Evolutionary conservation across 1,140 invertebrate genomes (phyloP).

Genomic region (Bombyx mandarina): DNA sequence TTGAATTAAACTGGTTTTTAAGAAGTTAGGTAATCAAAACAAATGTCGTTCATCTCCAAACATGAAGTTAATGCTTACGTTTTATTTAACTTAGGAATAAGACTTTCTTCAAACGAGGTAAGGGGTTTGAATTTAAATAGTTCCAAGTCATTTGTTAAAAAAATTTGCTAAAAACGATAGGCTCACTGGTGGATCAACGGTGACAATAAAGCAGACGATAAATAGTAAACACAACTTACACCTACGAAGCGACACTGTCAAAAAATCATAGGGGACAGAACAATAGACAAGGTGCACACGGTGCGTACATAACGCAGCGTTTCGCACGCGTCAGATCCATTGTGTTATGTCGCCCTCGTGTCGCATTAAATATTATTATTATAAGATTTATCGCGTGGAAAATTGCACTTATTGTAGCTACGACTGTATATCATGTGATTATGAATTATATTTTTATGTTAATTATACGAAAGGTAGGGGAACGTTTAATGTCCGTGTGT

Average conservation of each 20-base stretch:
- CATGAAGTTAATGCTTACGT: too few relatives aligned
- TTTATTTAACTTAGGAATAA: too few relatives aligned
- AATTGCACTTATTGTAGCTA: slow-evolving; percentile 57
- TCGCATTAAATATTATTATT: slow-evolving; percentile 57
- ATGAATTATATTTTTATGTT: slow-evolving; percentile 61
- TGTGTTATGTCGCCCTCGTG: slow-evolving; percentile 27
- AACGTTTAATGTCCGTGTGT: slow-evolving; percentile 9
- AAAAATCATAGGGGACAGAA: slow-evolving; percentile 16
- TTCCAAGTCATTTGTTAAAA: too few relatives aligned
- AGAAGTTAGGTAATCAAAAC: too few relatives aligned
- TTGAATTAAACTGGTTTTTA: too few relatives aligned
- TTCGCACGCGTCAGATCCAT: slow-evolving; percentile 37
- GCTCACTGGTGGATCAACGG: too few relatives aligned
- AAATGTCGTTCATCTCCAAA: too few relatives aligned
- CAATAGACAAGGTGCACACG: slow-evolving; percentile 46
- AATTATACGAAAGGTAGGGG: slow-evolving; percentile 40
- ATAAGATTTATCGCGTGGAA: slow-evolving; percentile 59
- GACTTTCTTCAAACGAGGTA: too few relatives aligned
- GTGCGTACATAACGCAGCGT: slow-evolving; percentile 26
- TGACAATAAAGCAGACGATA: too few relatives aligned
- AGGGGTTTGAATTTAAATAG: too few relatives aligned
- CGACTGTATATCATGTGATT: slow-evolving; percentile 44
- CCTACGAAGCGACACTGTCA: not conserved
- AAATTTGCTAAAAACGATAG: too few relatives aligned
- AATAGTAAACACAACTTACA: not conserved